Evolutionary conservation across 2,113 vertebrate genomes (phyloP), one percentile per base, ranked within the genome.

Genomic region (Pachypanchax playfairii): DNA sequence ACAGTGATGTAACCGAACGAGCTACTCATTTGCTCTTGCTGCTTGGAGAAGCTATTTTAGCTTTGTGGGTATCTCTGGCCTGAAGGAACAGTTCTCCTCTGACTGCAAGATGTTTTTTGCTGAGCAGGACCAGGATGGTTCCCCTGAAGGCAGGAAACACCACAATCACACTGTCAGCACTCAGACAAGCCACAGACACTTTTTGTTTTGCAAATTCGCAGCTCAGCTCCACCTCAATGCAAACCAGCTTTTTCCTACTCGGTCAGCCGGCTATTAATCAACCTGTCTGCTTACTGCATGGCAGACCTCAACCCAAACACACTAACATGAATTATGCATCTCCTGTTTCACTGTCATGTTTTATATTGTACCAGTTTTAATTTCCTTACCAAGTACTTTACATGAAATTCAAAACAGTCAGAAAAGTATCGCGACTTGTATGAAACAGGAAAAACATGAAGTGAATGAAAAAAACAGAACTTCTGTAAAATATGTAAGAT

Each of bases 201-300:
- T 64, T 87, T 87, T 88, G 84, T 79, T 75, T 89, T 84, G 88
- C 88, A 89, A 89, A 89, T 87, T 28, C 36, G 72, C 65, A 72
- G 69, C 55, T 53, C 38, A 66, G 54, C 61, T 50, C 74, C 63
- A 61, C 61, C 74, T 62, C 22, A 13, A 82, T 82, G 85, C 82
- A 79, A 77, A 86, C 29, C 57, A 55, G 62, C 33, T 71, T 79
- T 79, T 83, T 83, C 77, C 70, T 20, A 59, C 24, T 15, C 49
- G 21, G 62, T 58, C 72, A 51, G 71, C 51, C 55, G 29, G 43
- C 43, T 29, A 43, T 75, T 67, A 55, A 11, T 51, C 31, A 4
- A 38, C 24, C 54, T 11, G 20, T 28, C 31, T 33, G 18, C 0
- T 0, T 8, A 17, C 13, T 35, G 9, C 35, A 48, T 11, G 29